phyloP scores from a whole-genome alignment of 2,113 vertebrate species.

The Danio rerio region GRCz12tu NC_133196.1:23818001-23818500 shows the following conservation, averaged over 20 bases:
- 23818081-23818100: background rate
- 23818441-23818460: no score
- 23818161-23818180: background rate
- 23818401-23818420: background rate
- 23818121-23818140: background rate
- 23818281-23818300: background rate
- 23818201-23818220: no score
- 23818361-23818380: no score
- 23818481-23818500: background rate
- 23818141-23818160: background rate
- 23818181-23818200: background rate
- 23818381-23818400: no score
- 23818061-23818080: background rate
- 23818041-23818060: background rate
- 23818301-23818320: background rate
- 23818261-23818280: no score
- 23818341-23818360: no score
- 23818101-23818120: background rate
- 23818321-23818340: no score
- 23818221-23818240: no score
- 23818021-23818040: background rate
- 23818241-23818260: no score
- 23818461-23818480: no score
- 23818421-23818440: no score
- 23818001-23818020: conserved; percentile 22